Evolutionary conservation across 2,888 invertebrate species (phyloP).

Genomic region (Tenthredo amoena): DNA sequence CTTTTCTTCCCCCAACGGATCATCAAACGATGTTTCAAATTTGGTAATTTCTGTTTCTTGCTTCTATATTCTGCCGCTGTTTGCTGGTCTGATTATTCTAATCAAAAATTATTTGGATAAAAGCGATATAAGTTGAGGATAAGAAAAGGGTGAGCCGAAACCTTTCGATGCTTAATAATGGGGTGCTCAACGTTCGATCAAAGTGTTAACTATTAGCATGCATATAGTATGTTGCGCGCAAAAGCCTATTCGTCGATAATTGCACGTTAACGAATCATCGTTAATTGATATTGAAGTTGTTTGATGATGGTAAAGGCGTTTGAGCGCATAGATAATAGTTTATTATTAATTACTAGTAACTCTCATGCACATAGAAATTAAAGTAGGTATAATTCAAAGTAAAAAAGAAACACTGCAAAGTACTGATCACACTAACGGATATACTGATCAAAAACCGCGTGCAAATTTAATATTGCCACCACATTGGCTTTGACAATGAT

Average conservation of each 20-base stretch:
- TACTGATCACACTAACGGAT: conserved; percentile 19
- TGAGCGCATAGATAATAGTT: neutral
- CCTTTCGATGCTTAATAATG: neutral
- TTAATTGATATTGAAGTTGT: neutral
- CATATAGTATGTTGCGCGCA: neutral
- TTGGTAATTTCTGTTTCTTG: neutral
- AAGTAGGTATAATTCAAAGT: conserved; percentile 39
- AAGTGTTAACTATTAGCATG: conserved; percentile 15
- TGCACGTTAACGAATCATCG: neutral
- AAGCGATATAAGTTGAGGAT: neutral
- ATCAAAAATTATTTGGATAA: neutral
- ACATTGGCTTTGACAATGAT: neutral
- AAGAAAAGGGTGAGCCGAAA: conserved; percentile 11
- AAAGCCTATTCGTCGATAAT: neutral
- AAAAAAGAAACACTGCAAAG: conserved; percentile 9
- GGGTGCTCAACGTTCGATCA: conserved; percentile 29
- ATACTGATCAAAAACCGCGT: conserved; percentile 27
- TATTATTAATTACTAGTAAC: conserved; percentile 3
- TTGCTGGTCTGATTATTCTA: neutral
- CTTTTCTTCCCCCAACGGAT: conserved; percentile 8
- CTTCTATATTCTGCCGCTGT: neutral
- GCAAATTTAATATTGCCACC: neutral
- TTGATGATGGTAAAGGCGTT: neutral
- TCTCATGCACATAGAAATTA: conserved; percentile 6
- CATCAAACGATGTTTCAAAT: neutral